Conservation (phyloP, 2,113 vertebrate genomes). For the Psephotus haematonotus region DNA sequence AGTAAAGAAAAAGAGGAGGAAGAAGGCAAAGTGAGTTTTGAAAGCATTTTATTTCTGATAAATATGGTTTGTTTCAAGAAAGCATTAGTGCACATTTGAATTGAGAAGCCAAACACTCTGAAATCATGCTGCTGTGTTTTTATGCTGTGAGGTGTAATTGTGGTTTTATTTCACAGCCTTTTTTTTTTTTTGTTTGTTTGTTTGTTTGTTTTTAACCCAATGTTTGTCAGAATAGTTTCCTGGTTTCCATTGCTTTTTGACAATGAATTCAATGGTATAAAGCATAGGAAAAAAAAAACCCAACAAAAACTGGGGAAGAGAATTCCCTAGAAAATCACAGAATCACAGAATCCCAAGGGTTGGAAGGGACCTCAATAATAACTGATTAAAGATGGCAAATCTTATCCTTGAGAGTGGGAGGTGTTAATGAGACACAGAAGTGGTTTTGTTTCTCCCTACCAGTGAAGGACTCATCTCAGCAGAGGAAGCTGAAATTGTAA, state of each 20-base stretch:
- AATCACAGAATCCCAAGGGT: no score
- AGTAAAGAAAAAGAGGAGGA: neutral
- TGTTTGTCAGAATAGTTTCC: neutral
- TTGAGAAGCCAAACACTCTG: neutral
- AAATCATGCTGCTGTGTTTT: neutral
- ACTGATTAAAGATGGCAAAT: neutral
- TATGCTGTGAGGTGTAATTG: neutral
- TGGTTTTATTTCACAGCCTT: neutral
- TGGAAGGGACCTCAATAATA: no score
- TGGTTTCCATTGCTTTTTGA: neutral
- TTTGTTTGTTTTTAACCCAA: neutral
- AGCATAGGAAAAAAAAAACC: neutral
- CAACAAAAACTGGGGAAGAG: no score
- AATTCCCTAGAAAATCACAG: neutral
- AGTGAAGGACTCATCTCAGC: neutral
- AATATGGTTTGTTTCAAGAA: neutral
- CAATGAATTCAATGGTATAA: neutral
- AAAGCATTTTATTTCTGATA: neutral
- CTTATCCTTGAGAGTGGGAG: neutral
- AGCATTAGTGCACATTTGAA: neutral
- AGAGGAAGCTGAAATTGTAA: neutral
- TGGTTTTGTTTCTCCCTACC: neutral
- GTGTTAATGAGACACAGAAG: neutral
- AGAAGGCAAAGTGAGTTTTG: neutral
- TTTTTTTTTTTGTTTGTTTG: neutral